Percentiles rank a stretch among this genome's conserved stretches.
Evolutionary conservation across 2,113 vertebrate species (phyloP).

Genomic region (Garra rufa): DNA sequence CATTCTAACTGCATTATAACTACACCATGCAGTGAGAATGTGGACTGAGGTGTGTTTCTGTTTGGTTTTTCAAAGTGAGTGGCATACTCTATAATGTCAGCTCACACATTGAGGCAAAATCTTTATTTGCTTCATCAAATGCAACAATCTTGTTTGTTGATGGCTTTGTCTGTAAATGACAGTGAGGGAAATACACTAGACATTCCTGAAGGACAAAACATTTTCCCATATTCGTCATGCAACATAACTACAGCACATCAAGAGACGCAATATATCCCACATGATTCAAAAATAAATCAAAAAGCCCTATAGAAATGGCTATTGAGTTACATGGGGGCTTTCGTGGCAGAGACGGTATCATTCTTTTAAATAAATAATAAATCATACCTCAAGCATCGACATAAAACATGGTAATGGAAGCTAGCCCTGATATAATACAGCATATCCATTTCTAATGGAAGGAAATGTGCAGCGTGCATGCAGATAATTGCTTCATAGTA

Average conservation of each 20-base stretch:
- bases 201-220: neutral
- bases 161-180: neutral
- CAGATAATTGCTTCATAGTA: conserved; percentile 5
- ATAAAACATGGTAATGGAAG: conserved; percentile 2
- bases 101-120: too few relatives aligned
- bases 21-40: too few relatives aligned
- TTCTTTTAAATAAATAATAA: conserved; percentile 26
- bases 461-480: neutral
- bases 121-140: too few relatives aligned
- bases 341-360: neutral
- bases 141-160: too few relatives aligned
- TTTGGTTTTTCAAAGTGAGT: too few relatives aligned
- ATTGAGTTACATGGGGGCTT: neutral
- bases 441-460: conserved; percentile 6
- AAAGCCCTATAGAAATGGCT: neutral
- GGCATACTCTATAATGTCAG: too few relatives aligned
- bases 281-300: neutral
- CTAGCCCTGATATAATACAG: neutral
- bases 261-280: neutral
- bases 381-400: neutral
- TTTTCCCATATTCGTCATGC: neutral
- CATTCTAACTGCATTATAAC: too few relatives aligned
- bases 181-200: neutral
- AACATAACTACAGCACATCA: neutral
- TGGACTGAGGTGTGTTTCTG: too few relatives aligned